A percentile compares a stretch with the other conserved stretches of the same genome.
Conservation (phyloP, 1,140 invertebrate genomes). For the Phenacoccus solenopsis region DNA sequence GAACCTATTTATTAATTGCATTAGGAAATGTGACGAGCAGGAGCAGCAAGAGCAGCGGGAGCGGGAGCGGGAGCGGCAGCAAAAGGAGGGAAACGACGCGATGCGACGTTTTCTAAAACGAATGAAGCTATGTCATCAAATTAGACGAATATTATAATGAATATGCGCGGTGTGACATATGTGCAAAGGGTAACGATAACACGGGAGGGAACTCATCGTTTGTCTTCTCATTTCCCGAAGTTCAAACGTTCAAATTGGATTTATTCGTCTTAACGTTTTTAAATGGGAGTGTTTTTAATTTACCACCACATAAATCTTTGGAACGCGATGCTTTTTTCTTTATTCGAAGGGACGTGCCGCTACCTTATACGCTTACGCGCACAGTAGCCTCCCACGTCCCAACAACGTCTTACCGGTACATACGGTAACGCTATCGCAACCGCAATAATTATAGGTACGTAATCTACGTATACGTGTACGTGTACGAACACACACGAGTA, state of each 20-base stretch:
- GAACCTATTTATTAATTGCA: too few relatives aligned
- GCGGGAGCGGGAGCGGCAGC: background rate
- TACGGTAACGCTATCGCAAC: too few relatives aligned
- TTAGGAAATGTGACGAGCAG: background rate
- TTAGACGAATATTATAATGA: constrained; percentile 16
- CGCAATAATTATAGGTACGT: too few relatives aligned
- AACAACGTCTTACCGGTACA: too few relatives aligned
- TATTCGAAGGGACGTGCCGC: background rate
- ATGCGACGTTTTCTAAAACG: background rate
- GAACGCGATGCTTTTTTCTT: background rate
- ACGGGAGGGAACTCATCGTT: background rate
- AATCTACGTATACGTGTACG: too few relatives aligned
- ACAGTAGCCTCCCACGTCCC: background rate
- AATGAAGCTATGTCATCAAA: constrained; percentile 14
- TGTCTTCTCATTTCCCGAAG: constrained; percentile 11
- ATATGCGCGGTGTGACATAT: constrained; percentile 8
- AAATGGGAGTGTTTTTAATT: constrained; percentile 18
- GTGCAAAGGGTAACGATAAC: background rate
- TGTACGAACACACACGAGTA: too few relatives aligned
- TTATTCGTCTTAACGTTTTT: constrained; percentile 9
- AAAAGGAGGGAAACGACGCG: background rate
- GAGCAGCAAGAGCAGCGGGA: background rate
- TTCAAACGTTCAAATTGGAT: constrained; percentile 11
- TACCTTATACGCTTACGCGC: background rate
- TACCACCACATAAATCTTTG: constrained; percentile 11